Conservation (phyloP, 2,113 vertebrate species). For the Columba janthina region DNA sequence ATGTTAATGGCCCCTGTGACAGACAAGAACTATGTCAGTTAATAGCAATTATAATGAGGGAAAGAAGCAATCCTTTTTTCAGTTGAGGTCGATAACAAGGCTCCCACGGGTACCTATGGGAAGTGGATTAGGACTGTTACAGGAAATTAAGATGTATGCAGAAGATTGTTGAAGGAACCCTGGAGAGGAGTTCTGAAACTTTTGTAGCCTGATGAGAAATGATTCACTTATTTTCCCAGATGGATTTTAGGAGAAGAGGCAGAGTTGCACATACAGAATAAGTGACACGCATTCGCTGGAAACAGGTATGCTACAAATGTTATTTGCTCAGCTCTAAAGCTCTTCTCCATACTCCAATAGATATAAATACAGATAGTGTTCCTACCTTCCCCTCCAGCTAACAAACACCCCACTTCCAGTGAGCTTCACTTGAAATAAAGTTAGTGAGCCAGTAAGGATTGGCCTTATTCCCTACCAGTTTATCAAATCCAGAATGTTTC, state of each 20-base stretch:
- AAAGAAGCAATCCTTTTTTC: conserved; percentile 33
- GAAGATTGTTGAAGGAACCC: background rate
- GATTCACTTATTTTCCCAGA: background rate
- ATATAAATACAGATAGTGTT: background rate
- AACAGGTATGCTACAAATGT: background rate
- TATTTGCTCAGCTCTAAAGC: background rate
- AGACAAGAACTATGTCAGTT: background rate
- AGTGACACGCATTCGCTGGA: background rate
- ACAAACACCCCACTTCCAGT: background rate
- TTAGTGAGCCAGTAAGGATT: background rate
- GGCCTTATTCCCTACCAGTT: background rate
- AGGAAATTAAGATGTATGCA: conserved; percentile 3
- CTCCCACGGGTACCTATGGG: conserved; percentile 12
- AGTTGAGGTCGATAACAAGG: conserved; percentile 44
- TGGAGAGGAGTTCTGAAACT: conserved; percentile 8
- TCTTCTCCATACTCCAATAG: background rate
- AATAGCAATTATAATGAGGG: conserved; percentile 24
- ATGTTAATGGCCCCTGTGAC: background rate
- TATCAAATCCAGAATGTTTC: background rate
- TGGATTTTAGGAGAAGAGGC: background rate
- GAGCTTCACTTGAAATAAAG: background rate
- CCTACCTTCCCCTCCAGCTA: background rate
- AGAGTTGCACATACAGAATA: background rate
- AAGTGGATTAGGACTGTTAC: background rate
- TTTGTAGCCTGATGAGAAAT: conserved; percentile 21